Conservation (phyloP, 1,140 invertebrate genomes). For the Megathymus violae region DNA sequence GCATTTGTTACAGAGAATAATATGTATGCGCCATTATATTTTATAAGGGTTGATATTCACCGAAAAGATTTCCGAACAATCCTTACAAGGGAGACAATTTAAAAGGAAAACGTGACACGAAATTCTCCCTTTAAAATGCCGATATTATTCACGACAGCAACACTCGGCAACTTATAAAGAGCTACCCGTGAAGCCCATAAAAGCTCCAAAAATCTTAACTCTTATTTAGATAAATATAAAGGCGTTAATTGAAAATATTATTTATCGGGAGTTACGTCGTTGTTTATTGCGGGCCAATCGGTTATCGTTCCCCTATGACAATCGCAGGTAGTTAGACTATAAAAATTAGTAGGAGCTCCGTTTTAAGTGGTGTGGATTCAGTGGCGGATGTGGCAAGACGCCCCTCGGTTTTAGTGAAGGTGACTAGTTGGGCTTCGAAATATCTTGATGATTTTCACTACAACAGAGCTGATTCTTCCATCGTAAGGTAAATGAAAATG, state of each 20-base stretch:
- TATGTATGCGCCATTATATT: background rate
- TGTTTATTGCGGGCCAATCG: conserved; percentile 16
- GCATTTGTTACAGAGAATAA: background rate
- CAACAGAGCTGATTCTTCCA: no score
- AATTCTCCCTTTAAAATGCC: conserved; percentile 32
- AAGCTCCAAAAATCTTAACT: conserved; percentile 9
- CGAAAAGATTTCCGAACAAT: background rate
- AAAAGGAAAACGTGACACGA: conserved; percentile 33
- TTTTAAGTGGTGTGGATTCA: conserved; percentile 43
- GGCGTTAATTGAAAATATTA: conserved; percentile 11
- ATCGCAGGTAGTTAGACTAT: conserved; percentile 61
- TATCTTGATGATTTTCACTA: no score
- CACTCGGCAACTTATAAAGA: conserved; percentile 36
- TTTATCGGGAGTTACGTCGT: conserved; percentile 16
- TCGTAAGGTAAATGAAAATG: no score
- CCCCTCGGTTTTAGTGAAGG: no score
- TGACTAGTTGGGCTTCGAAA: no score
- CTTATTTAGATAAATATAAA: conserved; percentile 10
- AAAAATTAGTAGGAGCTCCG: conserved; percentile 62
- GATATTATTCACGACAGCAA: conserved; percentile 37
- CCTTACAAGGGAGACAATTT: conserved; percentile 27
- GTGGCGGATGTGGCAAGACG: background rate
- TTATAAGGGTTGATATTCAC: conserved; percentile 11
- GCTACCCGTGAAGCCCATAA: conserved; percentile 21
- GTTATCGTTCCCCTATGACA: conserved; percentile 45